phyloP scores from a whole-genome alignment of 1,140 invertebrate species.

The Euglossa dilemma region DNA sequence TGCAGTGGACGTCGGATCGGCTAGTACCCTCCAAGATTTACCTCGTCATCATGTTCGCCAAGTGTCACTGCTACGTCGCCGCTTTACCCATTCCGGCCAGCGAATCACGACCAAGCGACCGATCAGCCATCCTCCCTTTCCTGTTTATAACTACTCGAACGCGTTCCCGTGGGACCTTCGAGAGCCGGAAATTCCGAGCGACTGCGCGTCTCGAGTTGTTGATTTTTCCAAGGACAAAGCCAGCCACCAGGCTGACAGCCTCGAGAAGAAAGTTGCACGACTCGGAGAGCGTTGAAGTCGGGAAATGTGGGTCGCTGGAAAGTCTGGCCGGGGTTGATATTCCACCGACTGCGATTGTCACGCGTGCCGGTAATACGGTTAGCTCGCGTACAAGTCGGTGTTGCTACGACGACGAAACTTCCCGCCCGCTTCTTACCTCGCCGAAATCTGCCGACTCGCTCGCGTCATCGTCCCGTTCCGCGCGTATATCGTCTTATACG shows the following conservation, averaged over 20 bases:
- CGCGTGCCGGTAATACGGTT: slow-evolving; percentile 27
- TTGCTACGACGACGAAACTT: slow-evolving; percentile 22
- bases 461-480: not conserved
- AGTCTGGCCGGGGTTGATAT: slow-evolving; percentile 28
- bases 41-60: slow-evolving; percentile 29
- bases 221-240: not conserved
- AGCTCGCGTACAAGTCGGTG: not conserved
- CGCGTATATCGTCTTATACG: slow-evolving; percentile 2
- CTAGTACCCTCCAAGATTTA: slow-evolving; percentile 49
- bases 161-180: too few relatives aligned
- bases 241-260: not conserved
- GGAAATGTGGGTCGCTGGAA: slow-evolving; percentile 29
- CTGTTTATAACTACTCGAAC: slow-evolving; percentile 34
- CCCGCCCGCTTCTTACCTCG: slow-evolving; percentile 18
- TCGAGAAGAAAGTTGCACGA: not conserved
- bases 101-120: too few relatives aligned
- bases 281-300: not conserved
- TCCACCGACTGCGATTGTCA: slow-evolving; percentile 31
- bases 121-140: slow-evolving; percentile 56
- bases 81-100: slow-evolving; percentile 72
- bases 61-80: slow-evolving; percentile 48
- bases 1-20: slow-evolving; percentile 78
- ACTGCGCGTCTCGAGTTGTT: not conserved
- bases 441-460: not conserved
- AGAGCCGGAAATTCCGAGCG: not conserved